Conservation (phyloP, 2,797 vertebrate genomes). For the Clarias fuscus region DNA sequence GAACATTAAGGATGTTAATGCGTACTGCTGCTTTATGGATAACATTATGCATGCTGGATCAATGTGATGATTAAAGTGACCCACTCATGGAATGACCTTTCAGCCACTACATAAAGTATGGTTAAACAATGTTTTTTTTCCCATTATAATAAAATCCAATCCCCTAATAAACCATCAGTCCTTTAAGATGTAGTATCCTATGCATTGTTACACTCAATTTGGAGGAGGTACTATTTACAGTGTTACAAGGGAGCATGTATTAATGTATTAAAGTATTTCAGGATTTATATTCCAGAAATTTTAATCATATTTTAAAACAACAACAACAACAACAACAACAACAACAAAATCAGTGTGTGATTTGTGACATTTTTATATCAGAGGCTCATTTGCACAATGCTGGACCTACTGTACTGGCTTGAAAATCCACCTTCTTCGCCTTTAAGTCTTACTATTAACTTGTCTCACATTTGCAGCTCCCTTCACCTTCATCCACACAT, state of each 20-base stretch:
- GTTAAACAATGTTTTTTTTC: background rate
- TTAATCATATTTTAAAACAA: background rate
- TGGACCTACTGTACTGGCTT: slow-evolving; percentile 49
- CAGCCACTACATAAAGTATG: background rate
- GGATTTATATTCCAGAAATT: background rate
- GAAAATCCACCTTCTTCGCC: slow-evolving; percentile 45
- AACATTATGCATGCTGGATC: background rate
- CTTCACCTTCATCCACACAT: background rate
- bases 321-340: background rate
- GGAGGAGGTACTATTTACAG: no score
- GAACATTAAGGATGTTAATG: background rate
- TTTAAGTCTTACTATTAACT: slow-evolving; percentile 52
- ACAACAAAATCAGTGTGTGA: background rate
- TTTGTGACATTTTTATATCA: slow-evolving; percentile 7
- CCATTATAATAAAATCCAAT: background rate
- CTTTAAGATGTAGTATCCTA: no score
- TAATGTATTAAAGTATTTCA: no score
- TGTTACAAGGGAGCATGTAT: no score
- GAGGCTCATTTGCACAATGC: slow-evolving; percentile 49
- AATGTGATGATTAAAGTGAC: background rate
- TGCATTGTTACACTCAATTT: no score
- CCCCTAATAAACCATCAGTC: no score
- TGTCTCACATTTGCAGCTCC: slow-evolving; percentile 39
- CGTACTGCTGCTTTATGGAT: background rate
- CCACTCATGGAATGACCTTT: background rate